Conservation (phyloP, 2,113 vertebrate genomes). For the Emydura subglobosa region DNA sequence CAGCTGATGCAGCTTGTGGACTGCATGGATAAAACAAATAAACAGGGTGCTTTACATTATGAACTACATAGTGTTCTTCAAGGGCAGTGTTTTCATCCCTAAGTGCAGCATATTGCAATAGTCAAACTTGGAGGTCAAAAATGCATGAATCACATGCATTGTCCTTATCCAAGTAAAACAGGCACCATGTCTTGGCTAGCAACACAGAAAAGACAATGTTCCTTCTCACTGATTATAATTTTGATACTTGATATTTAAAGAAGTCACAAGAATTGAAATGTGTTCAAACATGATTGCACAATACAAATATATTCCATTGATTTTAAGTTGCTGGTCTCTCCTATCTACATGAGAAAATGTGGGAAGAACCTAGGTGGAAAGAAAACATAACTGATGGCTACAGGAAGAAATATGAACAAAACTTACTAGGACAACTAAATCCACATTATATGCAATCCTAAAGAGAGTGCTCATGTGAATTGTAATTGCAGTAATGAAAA, state of each 20-base stretch:
- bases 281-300: background rate
- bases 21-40: background rate
- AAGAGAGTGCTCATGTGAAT: background rate
- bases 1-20: fast-evolving
- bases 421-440: slow-evolving; percentile 25
- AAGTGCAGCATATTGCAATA: background rate
- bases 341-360: background rate
- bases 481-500: slow-evolving; percentile 38
- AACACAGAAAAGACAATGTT: background rate
- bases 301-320: fast-evolving
- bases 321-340: background rate
- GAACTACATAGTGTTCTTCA: background rate
- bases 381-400: background rate
- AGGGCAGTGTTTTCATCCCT: background rate
- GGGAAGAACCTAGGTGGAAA: background rate
- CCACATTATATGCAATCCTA: background rate
- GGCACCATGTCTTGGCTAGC: fast-evolving
- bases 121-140: background rate
- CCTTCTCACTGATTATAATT: background rate
- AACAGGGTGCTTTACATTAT: background rate
- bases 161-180: background rate
- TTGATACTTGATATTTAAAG: background rate
- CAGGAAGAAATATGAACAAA: background rate
- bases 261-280: background rate
- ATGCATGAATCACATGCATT: background rate